Percentiles rank a stretch among this genome's conserved stretches.
phyloP scores from a whole-genome alignment of 2,797 vertebrate genomes.

The Lepidocolaptes lacrymiger region DNA sequence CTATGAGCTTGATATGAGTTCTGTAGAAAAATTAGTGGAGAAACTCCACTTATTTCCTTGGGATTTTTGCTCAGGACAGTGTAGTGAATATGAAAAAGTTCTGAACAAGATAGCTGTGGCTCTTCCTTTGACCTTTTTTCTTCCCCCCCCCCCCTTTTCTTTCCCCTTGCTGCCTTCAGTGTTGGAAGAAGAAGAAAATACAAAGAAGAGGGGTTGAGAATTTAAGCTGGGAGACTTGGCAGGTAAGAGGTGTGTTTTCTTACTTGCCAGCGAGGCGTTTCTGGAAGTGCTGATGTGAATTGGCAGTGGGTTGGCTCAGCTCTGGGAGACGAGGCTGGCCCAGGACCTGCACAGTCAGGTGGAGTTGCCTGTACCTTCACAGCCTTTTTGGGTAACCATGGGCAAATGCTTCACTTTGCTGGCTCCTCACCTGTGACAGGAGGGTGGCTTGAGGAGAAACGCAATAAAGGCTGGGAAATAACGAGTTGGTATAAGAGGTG shows the following conservation, averaged over 20 bases:
- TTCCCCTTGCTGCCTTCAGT: conserved; percentile 1
- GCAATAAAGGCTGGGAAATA: background rate
- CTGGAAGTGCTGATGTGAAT: background rate
- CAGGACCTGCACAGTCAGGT: background rate
- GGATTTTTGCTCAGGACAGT: background rate
- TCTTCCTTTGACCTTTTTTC: background rate
- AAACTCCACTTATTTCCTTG: background rate
- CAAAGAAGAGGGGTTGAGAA: conserved; percentile 43
- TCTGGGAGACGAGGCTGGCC: background rate
- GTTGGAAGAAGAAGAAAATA: conserved; percentile 55
- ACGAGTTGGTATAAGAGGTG: background rate
- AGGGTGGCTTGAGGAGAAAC: background rate
- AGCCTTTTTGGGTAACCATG: accelerated
- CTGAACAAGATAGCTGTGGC: background rate
- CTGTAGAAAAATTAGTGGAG: background rate
- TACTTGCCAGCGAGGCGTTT: background rate
- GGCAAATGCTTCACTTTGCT: background rate
- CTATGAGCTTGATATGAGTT: background rate
- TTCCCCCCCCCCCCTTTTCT: background rate
- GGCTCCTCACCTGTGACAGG: background rate
- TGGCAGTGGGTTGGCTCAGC: background rate
- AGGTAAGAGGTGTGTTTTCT: conserved; percentile 68
- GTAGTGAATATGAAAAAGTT: background rate
- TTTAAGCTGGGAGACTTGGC: conserved; percentile 43
- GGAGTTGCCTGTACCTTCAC: background rate